Evolutionary conservation across 2,888 invertebrate genomes (phyloP).

Genomic region (Stomorhina lunata): DNA sequence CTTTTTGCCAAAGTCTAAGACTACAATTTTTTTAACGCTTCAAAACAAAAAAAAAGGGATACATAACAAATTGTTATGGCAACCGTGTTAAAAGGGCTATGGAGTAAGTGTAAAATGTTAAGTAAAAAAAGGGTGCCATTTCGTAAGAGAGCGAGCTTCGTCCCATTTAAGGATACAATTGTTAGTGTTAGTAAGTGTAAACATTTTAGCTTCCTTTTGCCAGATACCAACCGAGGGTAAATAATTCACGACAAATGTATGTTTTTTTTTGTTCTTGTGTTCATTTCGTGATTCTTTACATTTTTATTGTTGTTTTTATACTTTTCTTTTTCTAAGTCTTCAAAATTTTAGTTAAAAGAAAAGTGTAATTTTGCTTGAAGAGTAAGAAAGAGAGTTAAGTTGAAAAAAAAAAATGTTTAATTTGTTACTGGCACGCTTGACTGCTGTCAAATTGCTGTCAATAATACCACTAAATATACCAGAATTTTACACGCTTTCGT

Average conservation of each 20-base stretch:
- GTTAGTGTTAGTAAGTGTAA: constrained; percentile 3
- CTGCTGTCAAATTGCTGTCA: constrained; percentile 77
- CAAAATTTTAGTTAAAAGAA: constrained; percentile 29
- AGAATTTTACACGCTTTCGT: background rate
- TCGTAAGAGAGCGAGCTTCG: constrained; percentile 6
- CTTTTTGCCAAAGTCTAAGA: too few relatives aligned
- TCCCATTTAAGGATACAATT: constrained; percentile 34
- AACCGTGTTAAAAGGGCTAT: constrained; percentile 59
- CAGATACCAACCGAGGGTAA: background rate
- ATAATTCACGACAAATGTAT: background rate
- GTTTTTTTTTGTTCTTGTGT: background rate
- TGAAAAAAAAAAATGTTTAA: constrained; percentile 48
- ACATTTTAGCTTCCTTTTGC: constrained; percentile 20
- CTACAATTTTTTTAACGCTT: too few relatives aligned
- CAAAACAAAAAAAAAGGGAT: too few relatives aligned
- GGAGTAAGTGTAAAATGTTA: background rate
- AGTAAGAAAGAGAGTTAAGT: background rate
- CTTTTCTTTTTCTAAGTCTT: background rate
- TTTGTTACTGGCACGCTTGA: constrained; percentile 68
- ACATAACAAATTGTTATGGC: constrained; percentile 65
- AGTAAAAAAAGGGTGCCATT: constrained; percentile 48
- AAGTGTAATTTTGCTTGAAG: constrained; percentile 20
- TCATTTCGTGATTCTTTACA: background rate
- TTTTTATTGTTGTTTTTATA: background rate
- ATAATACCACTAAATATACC: constrained; percentile 67